Percentiles rank a stretch among this genome's conserved stretches.
These are phyloP conservation scores for Limnephilus marmoratus DNA, from an alignment of 2,888 invertebrate genomes.

Conservation along the genomic window DNA sequence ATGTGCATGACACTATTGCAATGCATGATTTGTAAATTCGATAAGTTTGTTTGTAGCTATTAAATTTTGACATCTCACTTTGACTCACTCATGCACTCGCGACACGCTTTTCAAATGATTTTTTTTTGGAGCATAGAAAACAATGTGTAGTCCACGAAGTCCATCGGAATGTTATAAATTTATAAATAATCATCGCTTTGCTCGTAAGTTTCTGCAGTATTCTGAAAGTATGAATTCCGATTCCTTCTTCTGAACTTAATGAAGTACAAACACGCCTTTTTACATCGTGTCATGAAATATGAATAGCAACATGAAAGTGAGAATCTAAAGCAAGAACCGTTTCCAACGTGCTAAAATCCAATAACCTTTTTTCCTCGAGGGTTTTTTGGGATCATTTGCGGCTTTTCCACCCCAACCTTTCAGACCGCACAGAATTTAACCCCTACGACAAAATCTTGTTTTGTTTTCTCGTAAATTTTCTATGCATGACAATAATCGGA, in stretches of 20 bases:
- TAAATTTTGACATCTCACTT: not conserved
- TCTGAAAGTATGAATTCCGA: not conserved
- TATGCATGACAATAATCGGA: constrained; percentile 58
- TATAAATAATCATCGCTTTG: not conserved
- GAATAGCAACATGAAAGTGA: constrained; percentile 18
- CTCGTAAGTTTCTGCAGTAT: not conserved
- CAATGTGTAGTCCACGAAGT: not conserved
- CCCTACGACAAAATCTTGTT: constrained; percentile 55
- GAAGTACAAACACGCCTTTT: constrained; percentile 22
- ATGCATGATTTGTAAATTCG: not conserved
- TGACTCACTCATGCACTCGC: not conserved
- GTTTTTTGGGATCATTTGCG: constrained; percentile 66
- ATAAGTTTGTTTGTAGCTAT: not conserved
- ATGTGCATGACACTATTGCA: not conserved
- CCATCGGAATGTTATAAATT: not conserved
- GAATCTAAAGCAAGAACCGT: constrained; percentile 50
- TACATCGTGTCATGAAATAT: constrained; percentile 42
- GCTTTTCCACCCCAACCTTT: constrained; percentile 61
- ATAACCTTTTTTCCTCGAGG: constrained; percentile 64
- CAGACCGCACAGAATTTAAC: constrained; percentile 48
- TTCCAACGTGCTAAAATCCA: constrained; percentile 63
- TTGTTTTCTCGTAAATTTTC: constrained; percentile 54
- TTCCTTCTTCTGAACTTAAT: constrained; percentile 22
- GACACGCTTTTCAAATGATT: no score
- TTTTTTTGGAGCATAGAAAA: not conserved